Conservation (phyloP, 2,797 vertebrate genomes). For the Sylvilagus floridanus region DNA sequence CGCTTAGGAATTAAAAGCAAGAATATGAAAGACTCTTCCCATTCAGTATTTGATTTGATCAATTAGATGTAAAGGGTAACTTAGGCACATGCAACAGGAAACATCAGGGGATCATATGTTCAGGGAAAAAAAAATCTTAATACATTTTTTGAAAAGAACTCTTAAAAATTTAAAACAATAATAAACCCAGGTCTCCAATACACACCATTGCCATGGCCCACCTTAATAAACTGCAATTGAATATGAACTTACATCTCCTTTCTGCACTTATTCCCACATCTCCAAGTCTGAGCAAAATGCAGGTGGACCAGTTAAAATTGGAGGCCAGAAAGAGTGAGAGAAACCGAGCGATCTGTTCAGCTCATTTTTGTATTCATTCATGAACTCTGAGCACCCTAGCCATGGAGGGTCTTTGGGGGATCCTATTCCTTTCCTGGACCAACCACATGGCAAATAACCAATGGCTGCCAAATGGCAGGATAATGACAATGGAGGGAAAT, state of each 20-base stretch:
- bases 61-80: too few species aligned
- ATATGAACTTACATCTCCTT: slow-evolving; percentile 8
- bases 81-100: too few species aligned
- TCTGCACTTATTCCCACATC: neutral
- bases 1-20: too few species aligned
- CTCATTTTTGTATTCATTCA: slow-evolving; percentile 4
- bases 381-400: neutral
- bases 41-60: too few species aligned
- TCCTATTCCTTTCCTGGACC: neutral
- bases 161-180: too few species aligned
- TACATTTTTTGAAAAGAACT: too few species aligned
- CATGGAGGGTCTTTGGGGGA: neutral
- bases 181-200: neutral
- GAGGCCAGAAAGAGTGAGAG: neutral
- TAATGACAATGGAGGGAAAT: slow-evolving; percentile 21
- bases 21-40: too few species aligned
- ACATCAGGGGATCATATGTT: too few species aligned
- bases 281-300: neutral
- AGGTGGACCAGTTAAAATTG: neutral
- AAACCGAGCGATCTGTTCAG: neutral
- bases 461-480: neutral
- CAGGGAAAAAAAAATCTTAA: too few species aligned
- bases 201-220: neutral
- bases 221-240: neutral
- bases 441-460: neutral